Evolutionary conservation across 2,888 invertebrate species (phyloP), one percentile per base, ranked within the genome.

Genomic region (Acleris laterana): DNA sequence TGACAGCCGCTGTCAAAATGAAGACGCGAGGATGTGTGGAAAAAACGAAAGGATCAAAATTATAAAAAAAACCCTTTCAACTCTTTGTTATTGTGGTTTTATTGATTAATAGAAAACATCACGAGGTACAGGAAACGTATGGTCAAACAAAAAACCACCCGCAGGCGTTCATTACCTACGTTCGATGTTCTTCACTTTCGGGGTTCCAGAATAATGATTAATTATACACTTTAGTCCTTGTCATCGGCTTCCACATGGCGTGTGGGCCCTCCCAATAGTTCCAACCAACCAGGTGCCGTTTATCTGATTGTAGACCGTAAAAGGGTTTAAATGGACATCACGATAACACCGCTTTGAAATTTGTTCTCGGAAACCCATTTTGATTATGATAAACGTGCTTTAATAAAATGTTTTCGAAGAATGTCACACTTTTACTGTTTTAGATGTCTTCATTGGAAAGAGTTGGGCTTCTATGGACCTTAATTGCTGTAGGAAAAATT

Each of bases 121-220:
- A 75, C 72, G 63, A 70, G 72, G 74, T 73, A 83, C 88, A 88
- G 88, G 88, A 89, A 89, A 87, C 80, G 81, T 81, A 83, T 81
- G 83, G 78, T 78, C 78, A 79, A 79, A 83, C 78, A 84, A 84
- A 87, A 84, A 84, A 77, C 79, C 80, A 79, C 86, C 90, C 84
- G 82, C 80, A 72, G 87, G 83, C 87, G 80, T 77, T 81, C 87
- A 77, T 85, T 88, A 86, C 88, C 88, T 88, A 88, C 72, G 73
- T 71, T 75, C 77, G 80, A 82, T 82, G 80, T 83, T 82, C 80
- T 75, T 74, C 71, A 71, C 75, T 73, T 74, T 72, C 74, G 76
- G 84, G 85, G 84, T 84, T 84, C 76, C 72, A 80, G 85, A 85
- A 87, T 90, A 87, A 86, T 90, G 90, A 92, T 92, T 91, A 90